Percentiles rank a stretch among this genome's conserved stretches.
These are phyloP conservation scores for Campylomormyrus tamandua DNA, from an alignment of 2,113 vertebrate genomes.

Conservation along the genomic window DNA sequence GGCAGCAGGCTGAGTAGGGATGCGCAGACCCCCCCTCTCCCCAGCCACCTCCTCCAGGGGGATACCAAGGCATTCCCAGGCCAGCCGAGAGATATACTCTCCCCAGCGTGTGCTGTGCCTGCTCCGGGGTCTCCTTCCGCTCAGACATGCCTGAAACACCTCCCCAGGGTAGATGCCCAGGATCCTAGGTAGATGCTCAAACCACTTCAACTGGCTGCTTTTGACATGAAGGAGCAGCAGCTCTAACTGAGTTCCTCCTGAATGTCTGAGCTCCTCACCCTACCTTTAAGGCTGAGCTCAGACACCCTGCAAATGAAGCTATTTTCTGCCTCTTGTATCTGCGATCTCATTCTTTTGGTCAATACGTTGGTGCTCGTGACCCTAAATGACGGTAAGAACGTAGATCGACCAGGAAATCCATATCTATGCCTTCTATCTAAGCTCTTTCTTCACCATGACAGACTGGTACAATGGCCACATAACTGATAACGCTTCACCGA, in stretches of 20 bases:
- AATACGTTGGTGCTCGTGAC: not conserved
- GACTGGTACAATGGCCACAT: not conserved
- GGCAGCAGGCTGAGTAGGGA: not conserved
- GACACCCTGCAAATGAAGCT: not conserved
- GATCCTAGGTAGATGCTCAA: not conserved
- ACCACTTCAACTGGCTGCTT: not conserved
- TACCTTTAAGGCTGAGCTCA: not conserved
- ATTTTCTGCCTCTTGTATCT: not conserved
- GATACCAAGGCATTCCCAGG: no score
- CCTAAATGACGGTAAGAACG: not conserved
- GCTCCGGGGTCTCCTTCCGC: not conserved
- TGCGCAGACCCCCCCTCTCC: no score
- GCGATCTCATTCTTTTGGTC: not conserved
- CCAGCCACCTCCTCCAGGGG: no score
- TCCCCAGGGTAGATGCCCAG: not conserved
- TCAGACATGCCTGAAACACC: not conserved
- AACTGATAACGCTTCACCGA: not conserved
- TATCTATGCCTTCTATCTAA: not conserved
- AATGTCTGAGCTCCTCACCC: not conserved
- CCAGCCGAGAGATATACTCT: no score
- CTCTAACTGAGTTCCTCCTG: not conserved
- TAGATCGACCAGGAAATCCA: not conserved
- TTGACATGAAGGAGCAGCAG: not conserved
- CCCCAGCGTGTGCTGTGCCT: not conserved
- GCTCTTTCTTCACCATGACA: not conserved